Conservation (phyloP, 1,140 invertebrate genomes). For the Nymphalis io region DNA sequence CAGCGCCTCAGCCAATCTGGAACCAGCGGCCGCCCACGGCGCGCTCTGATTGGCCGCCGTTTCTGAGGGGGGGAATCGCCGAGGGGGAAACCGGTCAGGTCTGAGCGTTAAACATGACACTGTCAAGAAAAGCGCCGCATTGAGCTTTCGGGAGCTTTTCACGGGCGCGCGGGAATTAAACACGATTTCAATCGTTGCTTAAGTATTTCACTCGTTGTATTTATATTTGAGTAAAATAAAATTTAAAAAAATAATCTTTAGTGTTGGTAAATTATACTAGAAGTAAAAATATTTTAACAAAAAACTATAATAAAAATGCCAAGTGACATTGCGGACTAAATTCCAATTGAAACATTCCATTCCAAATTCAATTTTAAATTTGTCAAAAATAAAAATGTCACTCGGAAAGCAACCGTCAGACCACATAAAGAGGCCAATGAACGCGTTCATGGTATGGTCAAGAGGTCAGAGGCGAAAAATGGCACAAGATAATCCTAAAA, state of each 20-base stretch:
- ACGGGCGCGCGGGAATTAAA: conserved; percentile 54
- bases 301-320: conserved; percentile 3
- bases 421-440: conserved; percentile 95
- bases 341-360: not conserved
- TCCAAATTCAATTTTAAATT: not conserved
- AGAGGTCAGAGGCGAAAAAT: conserved; percentile 94
- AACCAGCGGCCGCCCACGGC: conserved; percentile 69
- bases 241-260: conserved; percentile 14
- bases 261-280: not conserved
- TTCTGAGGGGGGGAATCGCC: conserved; percentile 47
- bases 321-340: conserved; percentile 10
- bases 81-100: conserved; percentile 47
- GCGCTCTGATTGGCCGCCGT: conserved; percentile 56
- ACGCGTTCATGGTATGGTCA: conserved; percentile 97
- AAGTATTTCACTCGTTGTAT: not conserved
- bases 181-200: conserved; percentile 8
- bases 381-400: conserved; percentile 54
- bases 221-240: conserved; percentile 14
- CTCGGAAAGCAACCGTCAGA: conserved; percentile 80
- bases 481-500: conserved; percentile 98
- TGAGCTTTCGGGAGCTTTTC: conserved; percentile 76
- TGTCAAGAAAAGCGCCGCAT: conserved; percentile 75
- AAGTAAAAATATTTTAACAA: not conserved
- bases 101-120: conserved; percentile 63
- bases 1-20: conserved; percentile 58